A percentile compares a stretch with the other conserved stretches of the same genome.
Evolutionary conservation across 1,140 invertebrate genomes (phyloP).

Genomic region (Pissodes strobi): DNA sequence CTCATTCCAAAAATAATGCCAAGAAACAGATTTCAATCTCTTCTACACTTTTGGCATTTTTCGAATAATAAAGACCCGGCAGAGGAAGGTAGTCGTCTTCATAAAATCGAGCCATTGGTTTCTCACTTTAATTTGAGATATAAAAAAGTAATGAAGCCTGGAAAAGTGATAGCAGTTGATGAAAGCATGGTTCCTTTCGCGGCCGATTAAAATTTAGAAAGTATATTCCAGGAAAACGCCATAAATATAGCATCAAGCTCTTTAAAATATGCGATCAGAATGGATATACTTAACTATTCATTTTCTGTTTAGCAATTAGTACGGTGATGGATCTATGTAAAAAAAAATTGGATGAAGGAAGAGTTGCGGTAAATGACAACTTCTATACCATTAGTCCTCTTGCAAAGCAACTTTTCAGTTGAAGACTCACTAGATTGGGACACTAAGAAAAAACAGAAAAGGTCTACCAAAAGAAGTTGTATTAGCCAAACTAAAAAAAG

Average conservation of each 20-base stretch:
- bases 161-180: constrained; percentile 11
- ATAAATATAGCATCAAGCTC: constrained; percentile 48
- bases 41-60: constrained; percentile 12
- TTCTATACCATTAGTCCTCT: constrained; percentile 55
- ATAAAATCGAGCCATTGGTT: constrained; percentile 8
- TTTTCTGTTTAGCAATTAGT: constrained; percentile 44
- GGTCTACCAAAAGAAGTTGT: too few species aligned
- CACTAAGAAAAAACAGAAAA: constrained; percentile 52
- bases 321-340: constrained; percentile 4
- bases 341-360: constrained; percentile 11
- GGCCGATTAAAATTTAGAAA: constrained; percentile 20
- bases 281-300: constrained; percentile 50
- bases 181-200: constrained; percentile 24
- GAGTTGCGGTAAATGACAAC: constrained; percentile 39
- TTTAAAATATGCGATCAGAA: constrained; percentile 48
- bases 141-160: constrained; percentile 4
- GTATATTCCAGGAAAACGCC: constrained; percentile 19
- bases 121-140: constrained; percentile 7
- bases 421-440: constrained; percentile 57
- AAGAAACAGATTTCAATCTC: too few species aligned
- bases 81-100: constrained; percentile 8
- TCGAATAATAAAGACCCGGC: constrained; percentile 3
- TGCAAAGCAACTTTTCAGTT: constrained; percentile 51
- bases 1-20: constrained; percentile 13
- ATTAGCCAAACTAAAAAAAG: constrained; percentile 51